Percentiles rank a stretch among this genome's conserved stretches.
Evolutionary conservation across 2,888 invertebrate species (phyloP).

Genomic region (Agriopis aurantiaria): DNA sequence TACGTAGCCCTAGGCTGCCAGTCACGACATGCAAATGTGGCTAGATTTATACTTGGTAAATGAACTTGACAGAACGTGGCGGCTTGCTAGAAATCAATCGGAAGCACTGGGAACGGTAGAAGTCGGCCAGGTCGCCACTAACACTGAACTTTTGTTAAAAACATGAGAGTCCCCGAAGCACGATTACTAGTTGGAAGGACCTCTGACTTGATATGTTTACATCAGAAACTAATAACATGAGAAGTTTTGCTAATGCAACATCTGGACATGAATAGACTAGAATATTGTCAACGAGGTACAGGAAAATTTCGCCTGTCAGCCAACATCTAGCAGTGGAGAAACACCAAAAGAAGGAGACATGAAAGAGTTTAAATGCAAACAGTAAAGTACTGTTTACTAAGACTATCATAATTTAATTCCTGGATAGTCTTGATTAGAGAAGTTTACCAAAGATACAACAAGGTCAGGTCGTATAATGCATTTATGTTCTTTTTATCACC

Average conservation of each 20-base stretch:
- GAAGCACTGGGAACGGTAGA: constrained; percentile 14
- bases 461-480: too few species aligned
- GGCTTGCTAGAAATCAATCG: constrained; percentile 9
- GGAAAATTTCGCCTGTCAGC: neutral
- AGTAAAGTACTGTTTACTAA: neutral
- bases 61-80: constrained; percentile 16
- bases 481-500: neutral
- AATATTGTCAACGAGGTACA: neutral
- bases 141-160: neutral
- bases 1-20: constrained; percentile 13
- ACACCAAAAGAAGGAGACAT: neutral
- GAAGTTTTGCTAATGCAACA: neutral
- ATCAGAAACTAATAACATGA: neutral
- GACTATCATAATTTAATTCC: neutral
- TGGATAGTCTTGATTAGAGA: too few species aligned
- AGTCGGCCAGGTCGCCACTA: constrained; percentile 25
- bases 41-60: constrained; percentile 38
- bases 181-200: neutral
- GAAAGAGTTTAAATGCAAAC: neutral
- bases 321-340: neutral
- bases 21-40: constrained; percentile 38
- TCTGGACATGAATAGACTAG: neutral
- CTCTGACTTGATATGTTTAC: neutral
- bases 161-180: neutral
- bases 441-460: too few species aligned